Evolutionary conservation across 2,888 invertebrate genomes (phyloP).

Genomic region (Carcina quercana): DNA sequence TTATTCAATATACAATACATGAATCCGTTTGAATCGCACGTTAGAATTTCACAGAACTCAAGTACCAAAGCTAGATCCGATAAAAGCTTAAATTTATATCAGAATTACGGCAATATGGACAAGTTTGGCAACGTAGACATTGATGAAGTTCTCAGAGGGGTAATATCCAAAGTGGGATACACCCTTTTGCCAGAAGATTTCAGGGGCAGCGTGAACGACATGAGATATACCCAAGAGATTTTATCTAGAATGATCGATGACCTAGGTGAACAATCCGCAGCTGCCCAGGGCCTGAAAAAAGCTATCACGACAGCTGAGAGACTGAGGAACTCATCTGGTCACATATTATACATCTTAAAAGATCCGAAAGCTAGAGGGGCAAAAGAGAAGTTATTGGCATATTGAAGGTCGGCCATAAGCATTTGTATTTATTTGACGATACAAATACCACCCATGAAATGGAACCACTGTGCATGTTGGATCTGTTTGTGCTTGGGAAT

Average conservation of each 20-base stretch:
- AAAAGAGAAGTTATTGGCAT: conserved; percentile 82
- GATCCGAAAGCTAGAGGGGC: conserved; percentile 69
- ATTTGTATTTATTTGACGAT: conserved; percentile 88
- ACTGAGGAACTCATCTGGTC: conserved; percentile 53
- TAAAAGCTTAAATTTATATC: too few species aligned
- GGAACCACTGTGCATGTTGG: conserved; percentile 90
- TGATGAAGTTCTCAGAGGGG: too few species aligned
- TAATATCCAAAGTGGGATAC: too few species aligned
- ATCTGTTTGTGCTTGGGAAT: conserved; percentile 92
- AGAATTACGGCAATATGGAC: too few species aligned
- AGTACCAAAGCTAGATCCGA: too few species aligned
- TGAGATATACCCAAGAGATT: too few species aligned
- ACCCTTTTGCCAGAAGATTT: too few species aligned
- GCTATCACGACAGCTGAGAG: conserved; percentile 83
- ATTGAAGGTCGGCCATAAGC: conserved; percentile 92
- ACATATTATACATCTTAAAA: conserved; percentile 61
- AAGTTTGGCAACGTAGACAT: too few species aligned
- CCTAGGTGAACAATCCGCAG: conserved; percentile 82
- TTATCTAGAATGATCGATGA: conserved; percentile 76
- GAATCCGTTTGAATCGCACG: too few species aligned
- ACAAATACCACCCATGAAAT: conserved; percentile 82
- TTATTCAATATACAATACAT: too few species aligned
- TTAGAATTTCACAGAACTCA: too few species aligned
- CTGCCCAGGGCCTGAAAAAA: conserved; percentile 82
- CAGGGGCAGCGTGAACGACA: too few species aligned